phyloP scores from a whole-genome alignment of 2,888 invertebrate species.

The Sympetrum striolatum region DNA sequence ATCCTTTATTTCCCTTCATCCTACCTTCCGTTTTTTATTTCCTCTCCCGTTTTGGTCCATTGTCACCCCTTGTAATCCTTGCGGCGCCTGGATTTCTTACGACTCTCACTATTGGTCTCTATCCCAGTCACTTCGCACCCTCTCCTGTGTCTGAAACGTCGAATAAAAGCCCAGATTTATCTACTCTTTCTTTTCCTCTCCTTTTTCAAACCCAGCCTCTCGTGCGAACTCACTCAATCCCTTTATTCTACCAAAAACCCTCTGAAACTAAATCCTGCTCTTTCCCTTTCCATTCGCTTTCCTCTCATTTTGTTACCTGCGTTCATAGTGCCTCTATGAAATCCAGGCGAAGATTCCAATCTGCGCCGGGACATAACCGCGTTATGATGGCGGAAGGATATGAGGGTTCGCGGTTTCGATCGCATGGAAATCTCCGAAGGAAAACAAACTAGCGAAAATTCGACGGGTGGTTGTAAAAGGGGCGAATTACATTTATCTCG shows the following conservation, averaged over 20 bases:
- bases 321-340: background rate
- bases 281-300: background rate
- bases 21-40: background rate
- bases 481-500: background rate
- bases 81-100: slow-evolving; percentile 35
- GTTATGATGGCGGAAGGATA: background rate
- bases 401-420: background rate
- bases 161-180: slow-evolving; percentile 38
- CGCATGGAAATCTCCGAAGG: background rate
- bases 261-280: background rate
- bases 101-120: slow-evolving; percentile 18
- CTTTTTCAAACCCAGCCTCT: background rate
- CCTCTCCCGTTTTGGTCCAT: background rate
- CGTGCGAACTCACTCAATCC: background rate
- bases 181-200: background rate
- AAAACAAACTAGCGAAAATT: background rate
- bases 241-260: background rate
- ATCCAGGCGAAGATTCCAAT: background rate
- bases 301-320: background rate
- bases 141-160: background rate
- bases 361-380: background rate
- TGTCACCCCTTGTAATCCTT: slow-evolving; percentile 31
- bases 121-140: background rate
- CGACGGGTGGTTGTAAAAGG: background rate
- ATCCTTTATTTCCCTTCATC: background rate